These are phyloP conservation scores for Myotis planiceps DNA, from an alignment of 2,797 vertebrate genomes.

Conservation along the genomic window DNA sequence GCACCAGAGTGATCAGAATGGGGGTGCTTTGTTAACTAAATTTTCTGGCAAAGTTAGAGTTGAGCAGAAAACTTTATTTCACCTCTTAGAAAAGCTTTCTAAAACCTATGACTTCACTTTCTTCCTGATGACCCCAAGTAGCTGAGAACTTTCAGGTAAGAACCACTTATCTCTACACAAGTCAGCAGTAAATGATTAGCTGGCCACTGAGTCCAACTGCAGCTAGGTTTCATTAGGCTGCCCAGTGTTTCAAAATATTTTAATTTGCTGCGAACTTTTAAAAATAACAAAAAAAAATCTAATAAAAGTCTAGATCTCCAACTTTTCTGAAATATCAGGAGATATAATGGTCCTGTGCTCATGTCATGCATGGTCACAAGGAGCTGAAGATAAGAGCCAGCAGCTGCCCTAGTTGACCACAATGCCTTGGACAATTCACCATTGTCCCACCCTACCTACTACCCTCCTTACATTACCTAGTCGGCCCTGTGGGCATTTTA, in stretches of 20 bases:
- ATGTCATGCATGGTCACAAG: background rate
- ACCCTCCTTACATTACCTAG: background rate
- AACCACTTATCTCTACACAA: background rate
- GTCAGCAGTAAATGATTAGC: background rate
- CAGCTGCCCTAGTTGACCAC: background rate
- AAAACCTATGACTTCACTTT: background rate
- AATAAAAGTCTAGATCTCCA: background rate
- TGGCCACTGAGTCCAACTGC: background rate
- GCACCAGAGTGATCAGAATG: background rate
- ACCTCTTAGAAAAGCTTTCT: background rate
- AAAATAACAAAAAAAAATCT: background rate
- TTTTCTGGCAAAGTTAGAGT: background rate
- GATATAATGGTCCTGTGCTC: background rate
- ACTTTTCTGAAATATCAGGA: background rate
- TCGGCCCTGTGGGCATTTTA: background rate
- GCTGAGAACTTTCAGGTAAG: background rate
- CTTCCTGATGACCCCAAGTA: background rate
- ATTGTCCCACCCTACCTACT: background rate
- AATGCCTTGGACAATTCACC: background rate
- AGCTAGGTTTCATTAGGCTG: background rate
- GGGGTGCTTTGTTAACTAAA: background rate
- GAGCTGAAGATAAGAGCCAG: background rate
- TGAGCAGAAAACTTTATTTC: slow-evolving; percentile 20
- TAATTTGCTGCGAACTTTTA: background rate
- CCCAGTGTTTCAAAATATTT: background rate